A percentile compares a stretch with the other conserved stretches of the same genome.
Conservation (phyloP, 2,888 invertebrate species). For the Lucinisca nassula region DNA sequence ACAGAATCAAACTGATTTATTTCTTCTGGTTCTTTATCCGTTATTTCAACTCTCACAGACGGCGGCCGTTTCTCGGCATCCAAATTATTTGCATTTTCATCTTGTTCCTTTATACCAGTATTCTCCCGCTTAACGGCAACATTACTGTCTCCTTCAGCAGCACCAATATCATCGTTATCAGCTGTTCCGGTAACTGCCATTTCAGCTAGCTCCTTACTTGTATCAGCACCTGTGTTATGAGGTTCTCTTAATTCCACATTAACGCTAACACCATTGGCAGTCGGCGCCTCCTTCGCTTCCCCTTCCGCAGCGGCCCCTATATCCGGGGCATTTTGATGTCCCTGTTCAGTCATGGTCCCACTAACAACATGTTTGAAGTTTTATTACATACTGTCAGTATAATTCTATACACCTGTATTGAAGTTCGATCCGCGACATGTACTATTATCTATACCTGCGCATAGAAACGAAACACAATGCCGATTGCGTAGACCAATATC, state of each 20-base stretch:
- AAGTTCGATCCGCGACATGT: conserved; percentile 38
- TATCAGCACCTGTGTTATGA: neutral
- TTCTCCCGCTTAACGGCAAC: neutral
- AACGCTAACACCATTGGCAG: conserved; percentile 2
- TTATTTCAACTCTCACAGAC: conserved; percentile 59
- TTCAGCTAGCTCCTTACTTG: conserved; percentile 17
- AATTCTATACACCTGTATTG: conserved; percentile 55
- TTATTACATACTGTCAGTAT: conserved; percentile 31
- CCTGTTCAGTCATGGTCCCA: conserved; percentile 16
- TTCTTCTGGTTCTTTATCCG: conserved; percentile 73
- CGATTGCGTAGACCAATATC: conserved; percentile 60
- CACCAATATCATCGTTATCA: conserved; percentile 15
- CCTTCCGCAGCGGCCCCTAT: conserved; percentile 42
- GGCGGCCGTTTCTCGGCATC: conserved; percentile 6
- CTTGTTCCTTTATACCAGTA: neutral
- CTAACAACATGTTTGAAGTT: conserved; percentile 40
- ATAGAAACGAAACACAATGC: conserved; percentile 80
- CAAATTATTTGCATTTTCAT: neutral
- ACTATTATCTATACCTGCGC: conserved; percentile 67
- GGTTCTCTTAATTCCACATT: neutral
- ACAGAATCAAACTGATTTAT: conserved; percentile 79
- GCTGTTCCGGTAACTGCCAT: conserved; percentile 17
- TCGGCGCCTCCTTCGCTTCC: neutral
- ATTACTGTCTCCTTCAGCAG: conserved; percentile 14
- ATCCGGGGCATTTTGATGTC: conserved; percentile 29